phyloP scores from a whole-genome alignment of 1,140 invertebrate species.

The Thalassaphorura encarpata region DNA sequence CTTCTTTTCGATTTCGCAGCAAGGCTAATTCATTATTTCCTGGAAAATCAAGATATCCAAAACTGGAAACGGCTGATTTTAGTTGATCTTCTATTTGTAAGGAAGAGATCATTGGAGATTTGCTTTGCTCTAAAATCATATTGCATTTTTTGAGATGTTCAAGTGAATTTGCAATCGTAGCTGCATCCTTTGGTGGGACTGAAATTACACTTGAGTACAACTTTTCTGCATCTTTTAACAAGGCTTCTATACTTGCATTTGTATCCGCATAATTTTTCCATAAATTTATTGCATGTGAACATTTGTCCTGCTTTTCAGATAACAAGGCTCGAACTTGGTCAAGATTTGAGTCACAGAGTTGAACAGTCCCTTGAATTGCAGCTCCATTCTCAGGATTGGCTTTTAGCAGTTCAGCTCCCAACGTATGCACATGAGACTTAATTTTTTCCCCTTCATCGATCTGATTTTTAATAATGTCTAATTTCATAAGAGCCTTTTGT shows the following conservation, averaged over 20 bases:
- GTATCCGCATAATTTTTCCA: constrained; percentile 65
- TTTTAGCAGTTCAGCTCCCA: too few species aligned
- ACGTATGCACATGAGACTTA: too few species aligned
- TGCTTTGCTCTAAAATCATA: constrained; percentile 61
- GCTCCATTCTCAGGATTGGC: too few species aligned
- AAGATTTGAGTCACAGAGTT: constrained; percentile 64
- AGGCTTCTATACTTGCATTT: constrained; percentile 54
- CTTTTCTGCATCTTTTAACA: constrained; percentile 53
- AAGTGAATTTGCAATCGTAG: constrained; percentile 48
- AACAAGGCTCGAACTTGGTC: constrained; percentile 63
- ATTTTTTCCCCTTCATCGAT: too few species aligned
- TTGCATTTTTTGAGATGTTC: constrained; percentile 64
- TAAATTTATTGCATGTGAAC: constrained; percentile 42
- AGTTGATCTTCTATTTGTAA: not conserved
- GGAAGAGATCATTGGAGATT: constrained; percentile 55
- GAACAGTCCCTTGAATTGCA: constrained; percentile 62
- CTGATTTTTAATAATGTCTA: too few species aligned
- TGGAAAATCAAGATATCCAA: not conserved
- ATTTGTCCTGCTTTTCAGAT: constrained; percentile 37
- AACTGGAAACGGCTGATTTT: not conserved
- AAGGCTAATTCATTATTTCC: not conserved
- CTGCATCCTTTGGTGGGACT: constrained; percentile 53
- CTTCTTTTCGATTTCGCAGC: too few species aligned
- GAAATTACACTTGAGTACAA: constrained; percentile 44
- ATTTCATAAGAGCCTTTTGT: too few species aligned